Percentiles rank a stretch among this genome's conserved stretches.
Conservation (phyloP, 2,888 invertebrate genomes). For the Epiblema foenella region DNA sequence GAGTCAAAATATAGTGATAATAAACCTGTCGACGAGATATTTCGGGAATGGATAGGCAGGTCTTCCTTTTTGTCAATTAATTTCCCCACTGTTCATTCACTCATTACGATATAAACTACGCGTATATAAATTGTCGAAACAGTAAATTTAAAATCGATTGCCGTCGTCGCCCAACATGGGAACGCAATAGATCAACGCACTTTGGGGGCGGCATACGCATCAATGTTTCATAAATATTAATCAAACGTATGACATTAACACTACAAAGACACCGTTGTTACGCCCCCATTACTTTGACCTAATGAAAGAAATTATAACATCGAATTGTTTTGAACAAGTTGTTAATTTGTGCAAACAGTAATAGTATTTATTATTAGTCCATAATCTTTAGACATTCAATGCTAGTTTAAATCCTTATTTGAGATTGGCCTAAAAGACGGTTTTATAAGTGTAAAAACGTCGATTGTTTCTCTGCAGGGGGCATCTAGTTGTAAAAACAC, state of each 20-base stretch:
- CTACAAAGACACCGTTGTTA: slow-evolving; percentile 14
- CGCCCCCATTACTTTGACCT: background rate
- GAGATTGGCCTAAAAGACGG: too few relatives aligned
- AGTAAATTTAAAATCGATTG: slow-evolving; percentile 13
- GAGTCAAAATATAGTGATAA: too few relatives aligned
- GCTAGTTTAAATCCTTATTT: too few relatives aligned
- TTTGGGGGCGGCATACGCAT: slow-evolving; percentile 19
- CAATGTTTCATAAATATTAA: slow-evolving; percentile 31
- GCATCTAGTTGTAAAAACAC: background rate
- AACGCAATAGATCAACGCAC: slow-evolving; percentile 22
- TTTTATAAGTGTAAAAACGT: background rate
- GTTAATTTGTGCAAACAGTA: too few relatives aligned
- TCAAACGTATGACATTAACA: slow-evolving; percentile 10
- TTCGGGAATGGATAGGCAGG: background rate
- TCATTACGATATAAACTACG: background rate
- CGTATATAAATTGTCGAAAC: slow-evolving; percentile 4
- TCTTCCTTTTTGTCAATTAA: background rate
- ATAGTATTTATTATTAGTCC: too few relatives aligned
- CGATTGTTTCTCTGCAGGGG: slow-evolving; percentile 5
- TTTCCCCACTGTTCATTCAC: background rate
- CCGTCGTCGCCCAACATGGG: background rate
- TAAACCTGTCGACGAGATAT: too few relatives aligned
- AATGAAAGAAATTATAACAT: too few relatives aligned
- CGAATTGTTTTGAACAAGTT: background rate
- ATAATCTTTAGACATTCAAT: too few relatives aligned